Conservation (phyloP, 2,113 vertebrate species). For the Gadus macrocephalus region DNA sequence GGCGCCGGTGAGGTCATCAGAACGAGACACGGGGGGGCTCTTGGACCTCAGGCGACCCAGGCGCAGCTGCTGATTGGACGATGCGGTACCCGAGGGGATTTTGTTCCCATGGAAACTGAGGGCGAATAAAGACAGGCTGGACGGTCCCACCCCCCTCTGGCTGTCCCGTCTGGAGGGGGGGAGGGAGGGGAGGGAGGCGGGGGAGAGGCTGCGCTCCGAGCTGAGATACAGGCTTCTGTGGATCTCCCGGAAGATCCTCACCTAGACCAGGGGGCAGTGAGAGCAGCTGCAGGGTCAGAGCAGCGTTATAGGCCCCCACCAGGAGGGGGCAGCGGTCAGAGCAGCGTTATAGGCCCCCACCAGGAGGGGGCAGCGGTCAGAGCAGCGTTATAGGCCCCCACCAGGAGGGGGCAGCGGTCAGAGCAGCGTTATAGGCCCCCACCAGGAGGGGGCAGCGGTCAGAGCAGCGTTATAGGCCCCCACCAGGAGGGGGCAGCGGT, state of each 20-base stretch:
- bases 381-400: no score
- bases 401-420: no score
- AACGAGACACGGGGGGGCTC: background rate
- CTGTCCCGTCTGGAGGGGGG: slow-evolving; percentile 39
- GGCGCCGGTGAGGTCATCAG: background rate
- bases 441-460: no score
- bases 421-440: no score
- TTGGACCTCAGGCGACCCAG: slow-evolving; percentile 21
- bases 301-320: background rate
- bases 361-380: no score
- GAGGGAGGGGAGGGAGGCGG: slow-evolving; percentile 40
- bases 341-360: no score
- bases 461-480: no score
- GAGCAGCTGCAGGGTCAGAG: background rate
- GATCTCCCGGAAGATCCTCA: slow-evolving; percentile 83
- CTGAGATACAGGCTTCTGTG: slow-evolving; percentile 74
- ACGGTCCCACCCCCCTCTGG: slow-evolving; percentile 36
- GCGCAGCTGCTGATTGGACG: slow-evolving; percentile 35
- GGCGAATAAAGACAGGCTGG: slow-evolving; percentile 29
- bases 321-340: background rate
- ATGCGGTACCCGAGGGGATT: background rate
- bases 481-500: no score
- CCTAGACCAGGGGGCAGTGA: slow-evolving; percentile 44
- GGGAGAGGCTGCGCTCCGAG: slow-evolving; percentile 54
- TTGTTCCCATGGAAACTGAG: slow-evolving; percentile 8